Conservation (phyloP, 2,113 vertebrate species). For the Sinocyclocheilus grahami region DNA sequence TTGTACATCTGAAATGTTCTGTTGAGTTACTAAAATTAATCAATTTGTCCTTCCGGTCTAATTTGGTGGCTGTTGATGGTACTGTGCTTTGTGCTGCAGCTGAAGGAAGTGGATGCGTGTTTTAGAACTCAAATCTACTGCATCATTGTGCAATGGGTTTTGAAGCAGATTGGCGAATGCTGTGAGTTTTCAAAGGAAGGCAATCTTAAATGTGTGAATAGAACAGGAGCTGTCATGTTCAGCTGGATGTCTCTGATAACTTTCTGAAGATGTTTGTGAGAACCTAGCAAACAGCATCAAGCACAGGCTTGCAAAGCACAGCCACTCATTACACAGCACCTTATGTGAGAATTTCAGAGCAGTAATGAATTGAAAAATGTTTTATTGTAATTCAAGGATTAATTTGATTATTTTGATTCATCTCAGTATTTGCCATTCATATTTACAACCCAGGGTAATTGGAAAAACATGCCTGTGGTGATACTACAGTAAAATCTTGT, state of each 20-base stretch:
- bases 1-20: neutral
- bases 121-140: neutral
- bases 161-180: neutral
- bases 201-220: constrained; percentile 35
- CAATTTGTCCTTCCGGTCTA: constrained; percentile 14
- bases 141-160: neutral
- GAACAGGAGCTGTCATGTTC: constrained; percentile 15
- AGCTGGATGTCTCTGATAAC: constrained; percentile 20
- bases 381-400: constrained; percentile 58
- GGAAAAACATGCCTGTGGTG: neutral
- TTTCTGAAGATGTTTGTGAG: neutral
- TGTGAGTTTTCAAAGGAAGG: constrained; percentile 8
- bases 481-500: neutral
- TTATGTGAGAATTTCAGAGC: constrained; percentile 53
- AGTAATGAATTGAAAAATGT: constrained; percentile 63
- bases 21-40: neutral
- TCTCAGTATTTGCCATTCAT: constrained; percentile 19
- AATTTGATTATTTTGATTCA: constrained; percentile 59
- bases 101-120: neutral
- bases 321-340: constrained; percentile 58
- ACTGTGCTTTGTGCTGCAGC: neutral
- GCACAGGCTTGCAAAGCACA: constrained; percentile 37
- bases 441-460: neutral
- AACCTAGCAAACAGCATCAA: constrained; percentile 35
- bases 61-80: neutral